Percentiles rank a stretch among this genome's conserved stretches.
These are phyloP conservation scores for Chloropsis hardwickii DNA, from an alignment of 2,113 vertebrate species.

Conservation along the genomic window DNA sequence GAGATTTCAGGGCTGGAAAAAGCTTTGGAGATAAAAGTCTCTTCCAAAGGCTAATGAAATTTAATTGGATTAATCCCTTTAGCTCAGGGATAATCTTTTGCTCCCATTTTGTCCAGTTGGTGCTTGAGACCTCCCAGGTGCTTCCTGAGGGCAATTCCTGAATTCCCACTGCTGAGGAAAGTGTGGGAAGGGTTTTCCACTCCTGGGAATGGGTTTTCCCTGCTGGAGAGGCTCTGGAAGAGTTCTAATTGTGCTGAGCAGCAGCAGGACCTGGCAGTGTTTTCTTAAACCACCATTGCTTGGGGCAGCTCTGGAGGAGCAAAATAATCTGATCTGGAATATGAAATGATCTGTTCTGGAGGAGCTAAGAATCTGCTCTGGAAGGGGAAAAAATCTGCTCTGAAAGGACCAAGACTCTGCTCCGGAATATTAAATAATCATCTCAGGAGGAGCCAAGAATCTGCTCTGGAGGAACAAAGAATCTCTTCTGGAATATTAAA, in stretches of 20 bases:
- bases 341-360: not conserved
- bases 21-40: not conserved
- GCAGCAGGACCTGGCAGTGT: not conserved
- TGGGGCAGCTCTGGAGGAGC: not conserved
- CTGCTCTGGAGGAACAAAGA: not conserved
- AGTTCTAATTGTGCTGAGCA: not conserved
- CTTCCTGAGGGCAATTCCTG: not conserved
- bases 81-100: not conserved
- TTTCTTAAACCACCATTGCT: not conserved
- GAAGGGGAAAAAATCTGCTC: not conserved
- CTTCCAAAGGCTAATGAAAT: constrained; percentile 10
- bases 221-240: not conserved
- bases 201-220: not conserved
- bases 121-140: not conserved
- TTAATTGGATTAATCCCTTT: not conserved
- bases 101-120: not conserved
- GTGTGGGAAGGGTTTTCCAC: not conserved
- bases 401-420: not conserved
- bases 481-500: not conserved
- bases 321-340: not conserved
- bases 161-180: not conserved
- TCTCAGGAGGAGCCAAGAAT: not conserved
- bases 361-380: not conserved
- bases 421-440: not conserved
- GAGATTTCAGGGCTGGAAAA: not conserved